Conservation (phyloP, 1,140 invertebrate genomes). For the Arion vulgaris region DNA sequence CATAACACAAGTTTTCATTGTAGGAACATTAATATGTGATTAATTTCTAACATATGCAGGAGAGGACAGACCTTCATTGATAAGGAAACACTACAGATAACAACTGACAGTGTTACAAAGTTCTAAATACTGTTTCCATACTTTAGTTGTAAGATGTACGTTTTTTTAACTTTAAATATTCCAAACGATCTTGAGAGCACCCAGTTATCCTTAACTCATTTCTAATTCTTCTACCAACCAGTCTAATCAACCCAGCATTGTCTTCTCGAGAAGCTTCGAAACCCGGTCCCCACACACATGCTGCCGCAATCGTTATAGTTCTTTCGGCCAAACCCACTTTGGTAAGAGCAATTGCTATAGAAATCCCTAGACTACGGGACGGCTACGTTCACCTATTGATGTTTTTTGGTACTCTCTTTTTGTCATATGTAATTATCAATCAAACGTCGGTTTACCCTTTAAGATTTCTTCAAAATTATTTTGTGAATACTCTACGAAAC, state of each 20-base stretch:
- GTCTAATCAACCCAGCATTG: neutral
- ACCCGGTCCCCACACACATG: neutral
- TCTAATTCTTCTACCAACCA: neutral
- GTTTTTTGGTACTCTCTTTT: neutral
- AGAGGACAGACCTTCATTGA: neutral
- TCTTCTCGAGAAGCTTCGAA: neutral
- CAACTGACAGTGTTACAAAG: too few species aligned
- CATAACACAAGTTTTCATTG: too few species aligned
- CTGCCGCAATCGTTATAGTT: neutral
- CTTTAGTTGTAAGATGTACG: neutral
- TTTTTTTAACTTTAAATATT: neutral
- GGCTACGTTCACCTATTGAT: neutral
- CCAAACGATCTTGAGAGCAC: neutral
- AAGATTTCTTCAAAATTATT: neutral
- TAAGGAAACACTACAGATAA: neutral
- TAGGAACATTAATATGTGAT: neutral
- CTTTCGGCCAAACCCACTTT: neutral
- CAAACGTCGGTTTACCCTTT: neutral
- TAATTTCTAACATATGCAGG: neutral
- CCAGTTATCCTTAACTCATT: neutral
- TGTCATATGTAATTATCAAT: constrained; percentile 12
- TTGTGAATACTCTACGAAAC: neutral
- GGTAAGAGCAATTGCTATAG: neutral
- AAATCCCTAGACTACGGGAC: neutral
- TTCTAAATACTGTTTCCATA: too few species aligned